Evolutionary conservation across 2,888 invertebrate species (phyloP).

Genomic region (Carterocephalus palaemon): DNA sequence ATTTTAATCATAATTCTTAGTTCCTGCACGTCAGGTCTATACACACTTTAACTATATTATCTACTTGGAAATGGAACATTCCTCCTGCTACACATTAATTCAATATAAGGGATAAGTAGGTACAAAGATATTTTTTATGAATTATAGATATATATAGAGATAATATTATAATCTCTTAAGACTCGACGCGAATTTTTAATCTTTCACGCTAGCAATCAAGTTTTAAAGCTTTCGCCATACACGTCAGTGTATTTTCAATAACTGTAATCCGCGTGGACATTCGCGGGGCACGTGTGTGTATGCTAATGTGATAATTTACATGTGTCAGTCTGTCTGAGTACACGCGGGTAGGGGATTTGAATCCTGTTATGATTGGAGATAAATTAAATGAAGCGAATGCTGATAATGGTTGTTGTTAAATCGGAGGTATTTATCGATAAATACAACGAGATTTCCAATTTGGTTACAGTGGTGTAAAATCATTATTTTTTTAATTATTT

Average conservation of each 20-base stretch:
- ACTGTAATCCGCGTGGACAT: slow-evolving; percentile 64
- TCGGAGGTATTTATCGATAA: too few species aligned
- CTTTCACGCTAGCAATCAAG: slow-evolving; percentile 3
- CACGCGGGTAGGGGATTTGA: slow-evolving; percentile 13
- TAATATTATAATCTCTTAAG: neutral
- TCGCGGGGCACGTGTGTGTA: slow-evolving; percentile 53
- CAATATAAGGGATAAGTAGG: too few species aligned
- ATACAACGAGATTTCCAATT: too few species aligned
- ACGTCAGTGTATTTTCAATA: slow-evolving; percentile 55
- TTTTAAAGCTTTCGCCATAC: slow-evolving; percentile 24
- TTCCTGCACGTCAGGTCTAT: too few species aligned
- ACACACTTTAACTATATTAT: too few species aligned
- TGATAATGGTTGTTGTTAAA: slow-evolving; percentile 25
- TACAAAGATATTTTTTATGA: neutral
- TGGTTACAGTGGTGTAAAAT: too few species aligned
- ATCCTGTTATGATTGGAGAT: slow-evolving; percentile 21
- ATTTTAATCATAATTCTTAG: too few species aligned
- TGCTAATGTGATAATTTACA: slow-evolving; percentile 57
- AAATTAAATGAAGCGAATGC: slow-evolving; percentile 20
- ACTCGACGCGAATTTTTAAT: slow-evolving; percentile 18
- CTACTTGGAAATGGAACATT: too few species aligned
- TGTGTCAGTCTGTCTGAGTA: slow-evolving; percentile 39
- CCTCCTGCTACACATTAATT: too few species aligned
- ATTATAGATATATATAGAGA: neutral
- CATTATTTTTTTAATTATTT: too few species aligned